A percentile compares a stretch with the other conserved stretches of the same genome.
phyloP scores from a whole-genome alignment of 2,113 vertebrate genomes.

The Mesoclemmys tuberculata region DNA sequence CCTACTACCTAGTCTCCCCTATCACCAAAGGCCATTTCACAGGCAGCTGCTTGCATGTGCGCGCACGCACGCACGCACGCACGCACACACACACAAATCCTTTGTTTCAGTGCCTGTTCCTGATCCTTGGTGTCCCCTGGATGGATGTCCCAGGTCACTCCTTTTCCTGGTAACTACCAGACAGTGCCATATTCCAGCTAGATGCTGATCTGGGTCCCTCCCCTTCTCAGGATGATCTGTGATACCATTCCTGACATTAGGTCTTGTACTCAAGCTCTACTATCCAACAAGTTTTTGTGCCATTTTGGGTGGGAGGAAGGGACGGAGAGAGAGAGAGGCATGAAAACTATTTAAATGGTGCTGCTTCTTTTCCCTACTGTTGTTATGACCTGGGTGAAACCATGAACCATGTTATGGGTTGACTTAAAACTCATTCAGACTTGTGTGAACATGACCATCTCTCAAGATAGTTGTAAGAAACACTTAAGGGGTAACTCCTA shows the following conservation, averaged over 20 bases:
- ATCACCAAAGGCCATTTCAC: background rate
- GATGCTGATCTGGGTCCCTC: background rate
- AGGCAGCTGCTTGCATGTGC: background rate
- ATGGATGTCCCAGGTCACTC: background rate
- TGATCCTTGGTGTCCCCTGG: background rate
- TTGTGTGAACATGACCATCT: background rate
- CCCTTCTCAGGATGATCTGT: background rate
- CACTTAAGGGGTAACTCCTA: background rate
- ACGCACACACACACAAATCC: background rate
- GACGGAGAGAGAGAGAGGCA: no score
- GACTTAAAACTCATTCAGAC: background rate
- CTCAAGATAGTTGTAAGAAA: background rate
- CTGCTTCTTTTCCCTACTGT: background rate
- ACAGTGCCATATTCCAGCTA: background rate
- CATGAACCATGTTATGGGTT: background rate
- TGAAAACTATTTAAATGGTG: background rate
- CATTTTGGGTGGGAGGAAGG: no score
- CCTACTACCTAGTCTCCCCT: background rate
- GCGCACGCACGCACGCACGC: no score
- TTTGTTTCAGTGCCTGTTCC: background rate
- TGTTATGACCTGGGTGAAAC: background rate
- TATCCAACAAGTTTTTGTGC: background rate
- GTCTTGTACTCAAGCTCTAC: background rate
- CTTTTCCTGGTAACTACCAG: no score
- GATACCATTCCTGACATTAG: background rate